Evolutionary conservation across 2,888 invertebrate genomes (phyloP).

Genomic region (Antitype chi): DNA sequence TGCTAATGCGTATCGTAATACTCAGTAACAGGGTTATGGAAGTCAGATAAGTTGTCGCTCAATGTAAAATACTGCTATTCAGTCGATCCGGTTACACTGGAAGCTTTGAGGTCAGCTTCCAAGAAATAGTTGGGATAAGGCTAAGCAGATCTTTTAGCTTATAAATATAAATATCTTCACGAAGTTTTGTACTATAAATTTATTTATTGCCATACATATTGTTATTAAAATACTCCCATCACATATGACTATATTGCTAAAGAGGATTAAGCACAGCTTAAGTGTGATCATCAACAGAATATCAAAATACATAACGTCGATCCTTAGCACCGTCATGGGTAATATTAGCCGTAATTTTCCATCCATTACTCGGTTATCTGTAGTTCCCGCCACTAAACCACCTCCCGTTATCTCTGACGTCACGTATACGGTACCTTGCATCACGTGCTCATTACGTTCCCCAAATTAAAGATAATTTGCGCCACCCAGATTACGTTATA

Average conservation of each 20-base stretch:
- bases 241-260: not conserved
- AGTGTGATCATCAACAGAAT: slow-evolving; percentile 32
- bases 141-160: no score
- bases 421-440: slow-evolving; percentile 51
- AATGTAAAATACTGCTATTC: no score
- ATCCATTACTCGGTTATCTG: slow-evolving; percentile 53
- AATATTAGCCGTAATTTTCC: slow-evolving; percentile 58
- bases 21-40: no score
- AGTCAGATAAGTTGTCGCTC: no score
- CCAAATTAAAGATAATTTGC: slow-evolving; percentile 69
- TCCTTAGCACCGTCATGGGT: slow-evolving; percentile 26
- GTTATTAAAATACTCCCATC: not conserved
- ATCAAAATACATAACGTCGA: slow-evolving; percentile 38
- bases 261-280: not conserved
- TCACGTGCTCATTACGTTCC: slow-evolving; percentile 60
- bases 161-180: not conserved
- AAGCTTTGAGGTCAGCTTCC: no score
- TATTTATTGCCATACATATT: not conserved
- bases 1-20: no score
- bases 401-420: slow-evolving; percentile 52
- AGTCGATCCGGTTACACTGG: no score
- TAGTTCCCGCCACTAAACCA: slow-evolving; percentile 53
- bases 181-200: not conserved
- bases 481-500: slow-evolving; percentile 64
- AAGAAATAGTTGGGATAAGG: no score